These are phyloP conservation scores for Drosophila insularis DNA, from an alignment of 1,140 invertebrate species.

Conservation along the genomic window DNA sequence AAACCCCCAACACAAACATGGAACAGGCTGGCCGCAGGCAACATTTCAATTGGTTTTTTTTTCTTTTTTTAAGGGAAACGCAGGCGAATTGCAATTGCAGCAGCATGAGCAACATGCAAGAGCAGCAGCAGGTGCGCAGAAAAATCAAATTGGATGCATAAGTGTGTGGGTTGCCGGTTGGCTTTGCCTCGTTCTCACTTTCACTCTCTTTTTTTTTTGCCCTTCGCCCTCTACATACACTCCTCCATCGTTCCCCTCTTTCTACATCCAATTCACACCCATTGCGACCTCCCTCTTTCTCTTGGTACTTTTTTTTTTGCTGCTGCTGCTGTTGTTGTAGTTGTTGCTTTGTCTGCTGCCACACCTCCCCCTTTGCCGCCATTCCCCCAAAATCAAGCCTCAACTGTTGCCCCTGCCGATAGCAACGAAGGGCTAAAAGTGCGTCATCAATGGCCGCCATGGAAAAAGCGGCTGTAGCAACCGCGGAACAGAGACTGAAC, in stretches of 20 bases:
- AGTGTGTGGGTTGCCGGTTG: conserved; percentile 42
- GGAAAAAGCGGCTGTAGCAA: conserved; percentile 41
- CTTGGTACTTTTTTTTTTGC: neutral
- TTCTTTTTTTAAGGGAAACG: conserved; percentile 42
- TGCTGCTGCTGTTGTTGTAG: neutral
- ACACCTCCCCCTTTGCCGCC: conserved; percentile 12
- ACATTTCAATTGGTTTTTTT: conserved; percentile 61
- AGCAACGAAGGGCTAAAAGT: conserved; percentile 80
- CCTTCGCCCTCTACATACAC: neutral
- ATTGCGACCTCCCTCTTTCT: neutral
- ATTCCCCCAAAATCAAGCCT: conserved; percentile 1
- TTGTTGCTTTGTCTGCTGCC: conserved; percentile 17
- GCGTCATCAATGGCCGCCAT: conserved; percentile 81
- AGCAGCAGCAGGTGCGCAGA: conserved; percentile 70
- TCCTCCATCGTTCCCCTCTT: no score
- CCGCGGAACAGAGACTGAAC: conserved; percentile 51
- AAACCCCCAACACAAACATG: conserved; percentile 18
- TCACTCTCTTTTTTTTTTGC: conserved; percentile 10
- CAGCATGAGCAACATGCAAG: conserved; percentile 21
- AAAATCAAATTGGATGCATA: conserved; percentile 57
- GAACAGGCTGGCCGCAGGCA: conserved; percentile 58
- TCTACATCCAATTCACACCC: no score
- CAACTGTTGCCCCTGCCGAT: conserved; percentile 50
- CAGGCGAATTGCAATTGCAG: conserved; percentile 28
- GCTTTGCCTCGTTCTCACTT: neutral